Conservation (phyloP, 1,140 invertebrate genomes). For the Mercenaria mercenaria region DNA sequence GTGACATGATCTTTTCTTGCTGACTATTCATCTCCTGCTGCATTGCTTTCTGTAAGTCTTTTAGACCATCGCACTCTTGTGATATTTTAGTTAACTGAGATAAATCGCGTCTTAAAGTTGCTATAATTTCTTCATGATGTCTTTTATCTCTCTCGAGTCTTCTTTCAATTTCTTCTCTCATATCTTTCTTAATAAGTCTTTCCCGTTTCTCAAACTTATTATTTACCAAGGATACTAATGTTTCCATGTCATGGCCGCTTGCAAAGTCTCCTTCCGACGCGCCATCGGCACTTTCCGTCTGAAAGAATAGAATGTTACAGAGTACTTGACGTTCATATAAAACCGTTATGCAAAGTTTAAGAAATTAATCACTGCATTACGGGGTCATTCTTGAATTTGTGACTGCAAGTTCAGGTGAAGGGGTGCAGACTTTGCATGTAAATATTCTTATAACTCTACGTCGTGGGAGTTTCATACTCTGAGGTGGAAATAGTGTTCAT, state of each 20-base stretch:
- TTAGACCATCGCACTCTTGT: constrained; percentile 50
- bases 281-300: constrained; percentile 39
- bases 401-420: neutral
- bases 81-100: constrained; percentile 48
- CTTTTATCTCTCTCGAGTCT: constrained; percentile 30
- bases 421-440: neutral
- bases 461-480: too few species aligned
- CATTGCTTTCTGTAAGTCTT: constrained; percentile 9
- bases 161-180: constrained; percentile 48
- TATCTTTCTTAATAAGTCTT: constrained; percentile 39
- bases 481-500: neutral
- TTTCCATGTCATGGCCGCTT: constrained; percentile 17
- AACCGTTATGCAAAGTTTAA: neutral
- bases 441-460: neutral
- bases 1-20: constrained; percentile 20
- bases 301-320: neutral
- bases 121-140: constrained; percentile 38
- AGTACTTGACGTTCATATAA: neutral
- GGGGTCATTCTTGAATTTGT: neutral
- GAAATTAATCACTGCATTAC: neutral
- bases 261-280: neutral
- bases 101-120: constrained; percentile 37
- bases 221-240: constrained; percentile 33
- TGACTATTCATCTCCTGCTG: constrained; percentile 27
- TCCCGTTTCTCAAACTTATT: constrained; percentile 32